Base-by-base conservation (phyloP, 1,140 invertebrate species). In the Babylonia areolata region DNA sequence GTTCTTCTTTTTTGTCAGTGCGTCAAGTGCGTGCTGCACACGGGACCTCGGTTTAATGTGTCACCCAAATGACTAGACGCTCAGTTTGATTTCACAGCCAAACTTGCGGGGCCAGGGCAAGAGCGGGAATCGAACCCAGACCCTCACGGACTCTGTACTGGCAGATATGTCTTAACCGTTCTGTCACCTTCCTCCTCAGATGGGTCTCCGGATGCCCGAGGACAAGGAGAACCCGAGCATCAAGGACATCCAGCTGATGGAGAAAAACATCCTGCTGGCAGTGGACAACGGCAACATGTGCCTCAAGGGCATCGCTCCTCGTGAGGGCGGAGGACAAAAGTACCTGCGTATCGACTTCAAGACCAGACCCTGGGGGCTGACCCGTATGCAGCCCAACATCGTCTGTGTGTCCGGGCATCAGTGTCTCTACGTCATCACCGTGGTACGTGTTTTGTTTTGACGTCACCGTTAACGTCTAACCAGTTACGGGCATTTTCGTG, bases 341-440 rank as follows among this genome's bases (percentile, higher is more conserved):
- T 39, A 69, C 15, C 51, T 81, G 46, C 42, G 80, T 2, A 39
- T 86, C 28, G 58, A 81, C 46, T 58, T 83, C 23, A 75, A 75
- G 64, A 86, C 85, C 35, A 11, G 64, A 33, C 85, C 85, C 2
- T 77, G 85, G 71, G 85, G 85, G 15, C 35, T 82, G 35, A 78
- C 85, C 12, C n/a, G 64, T n/a, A 69, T 86, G 42, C 69, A 86
- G 80, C 58, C 79, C 17, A 73, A 86, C 51, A 42, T 86, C 23
- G 79, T 75, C n/a, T 80, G 64, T n/a, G 85, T 86, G 39, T 81
- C 80, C 31, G 85, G 85, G 5, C 81, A 82, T 28, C 80, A 86
- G 73, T 83, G 85, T 54, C 77, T 86, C n/a, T 77, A 86, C 71
- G 46, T 86, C 46, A n/a, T 86, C 79, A 86, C 85, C 23, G 80